phyloP scores from a whole-genome alignment of 2,113 vertebrate genomes.

The Rhinopomastus cyanomelas region DNA sequence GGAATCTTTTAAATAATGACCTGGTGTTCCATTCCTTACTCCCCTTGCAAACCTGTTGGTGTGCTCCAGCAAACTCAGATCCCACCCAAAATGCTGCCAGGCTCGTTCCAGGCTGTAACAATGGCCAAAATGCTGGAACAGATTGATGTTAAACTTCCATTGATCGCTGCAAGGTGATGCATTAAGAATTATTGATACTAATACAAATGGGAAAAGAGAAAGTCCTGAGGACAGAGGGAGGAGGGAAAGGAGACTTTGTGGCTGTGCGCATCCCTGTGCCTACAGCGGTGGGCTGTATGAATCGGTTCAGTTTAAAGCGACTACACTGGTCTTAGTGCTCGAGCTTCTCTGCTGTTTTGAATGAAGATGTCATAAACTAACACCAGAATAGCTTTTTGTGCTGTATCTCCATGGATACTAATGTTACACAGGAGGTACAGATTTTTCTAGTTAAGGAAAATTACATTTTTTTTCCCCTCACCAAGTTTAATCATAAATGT shows the following conservation, averaged over 20 bases:
- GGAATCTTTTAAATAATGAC: constrained; percentile 51
- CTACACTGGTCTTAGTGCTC: not conserved
- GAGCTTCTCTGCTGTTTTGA: not conserved
- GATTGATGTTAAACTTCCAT: constrained; percentile 60
- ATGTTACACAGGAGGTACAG: constrained; percentile 19
- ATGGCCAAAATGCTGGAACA: not conserved
- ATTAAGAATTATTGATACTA: constrained; percentile 56
- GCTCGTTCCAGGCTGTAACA: constrained; percentile 11
- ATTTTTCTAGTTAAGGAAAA: constrained; percentile 52
- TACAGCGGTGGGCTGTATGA: not conserved
- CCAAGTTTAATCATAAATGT: constrained; percentile 40
- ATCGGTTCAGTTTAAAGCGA: constrained; percentile 28
- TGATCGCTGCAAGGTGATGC: constrained; percentile 38
- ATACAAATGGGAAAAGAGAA: not conserved
- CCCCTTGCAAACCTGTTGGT: constrained; percentile 16
- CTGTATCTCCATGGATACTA: constrained; percentile 45
- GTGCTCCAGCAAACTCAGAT: not conserved
- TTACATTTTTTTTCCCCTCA: not conserved
- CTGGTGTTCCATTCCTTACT: constrained; percentile 34
- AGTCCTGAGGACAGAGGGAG: not conserved
- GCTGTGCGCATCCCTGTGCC: not conserved
- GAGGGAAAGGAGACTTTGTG: not conserved
- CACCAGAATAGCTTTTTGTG: not conserved
- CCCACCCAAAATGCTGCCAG: constrained; percentile 27
- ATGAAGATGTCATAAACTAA: not conserved